Conservation (phyloP, 1,140 invertebrate genomes). For the Formica exsecta region DNA sequence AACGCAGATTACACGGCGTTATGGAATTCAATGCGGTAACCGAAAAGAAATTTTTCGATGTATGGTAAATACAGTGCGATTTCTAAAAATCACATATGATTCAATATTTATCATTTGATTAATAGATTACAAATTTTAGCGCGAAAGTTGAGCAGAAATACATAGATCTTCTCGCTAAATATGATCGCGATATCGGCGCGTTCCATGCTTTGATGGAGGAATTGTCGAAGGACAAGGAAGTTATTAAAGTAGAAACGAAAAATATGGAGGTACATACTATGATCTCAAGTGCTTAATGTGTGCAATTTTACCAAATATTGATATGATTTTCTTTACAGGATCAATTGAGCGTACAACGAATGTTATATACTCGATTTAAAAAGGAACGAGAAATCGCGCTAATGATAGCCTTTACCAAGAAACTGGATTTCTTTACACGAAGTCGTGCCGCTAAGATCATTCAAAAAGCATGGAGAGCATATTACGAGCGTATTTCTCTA, state of each 20-base stretch:
- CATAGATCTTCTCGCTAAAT: slow-evolving; percentile 22
- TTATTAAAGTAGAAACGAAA: slow-evolving; percentile 24
- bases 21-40: slow-evolving; percentile 7
- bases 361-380: background rate
- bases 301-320: background rate
- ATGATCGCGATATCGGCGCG: slow-evolving; percentile 21
- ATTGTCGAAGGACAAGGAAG: slow-evolving; percentile 9
- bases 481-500: slow-evolving; percentile 32
- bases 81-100: background rate
- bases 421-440: slow-evolving; percentile 9
- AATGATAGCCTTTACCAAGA: slow-evolving; percentile 26
- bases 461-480: slow-evolving; percentile 27
- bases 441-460: slow-evolving; percentile 29
- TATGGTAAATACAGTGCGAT: slow-evolving; percentile 1
- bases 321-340: slow-evolving; percentile 2
- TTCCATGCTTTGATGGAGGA: slow-evolving; percentile 5
- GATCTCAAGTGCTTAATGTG: background rate
- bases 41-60: slow-evolving; percentile 23
- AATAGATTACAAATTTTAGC: slow-evolving; percentile 33
- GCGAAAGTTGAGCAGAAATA: slow-evolving; percentile 21
- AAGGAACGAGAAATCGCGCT: slow-evolving; percentile 31
- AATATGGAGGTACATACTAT: slow-evolving; percentile 24
- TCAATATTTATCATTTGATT: no score
- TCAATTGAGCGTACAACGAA: slow-evolving; percentile 6
- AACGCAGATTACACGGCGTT: background rate